A percentile compares a stretch with the other conserved stretches of the same genome.
Evolutionary conservation across 1,140 invertebrate species (phyloP).

Genomic region (Drosophila chauvacae): DNA sequence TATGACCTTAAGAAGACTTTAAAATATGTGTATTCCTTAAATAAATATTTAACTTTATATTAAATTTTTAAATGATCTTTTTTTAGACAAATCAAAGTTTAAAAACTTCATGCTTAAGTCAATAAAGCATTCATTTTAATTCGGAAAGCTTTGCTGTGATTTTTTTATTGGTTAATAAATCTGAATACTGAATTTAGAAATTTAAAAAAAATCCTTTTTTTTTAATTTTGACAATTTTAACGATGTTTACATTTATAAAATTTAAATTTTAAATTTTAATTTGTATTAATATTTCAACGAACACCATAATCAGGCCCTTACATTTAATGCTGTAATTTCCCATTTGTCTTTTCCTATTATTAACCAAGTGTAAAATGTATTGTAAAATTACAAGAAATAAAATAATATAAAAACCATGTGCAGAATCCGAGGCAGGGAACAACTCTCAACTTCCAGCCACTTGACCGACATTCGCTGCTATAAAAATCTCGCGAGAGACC

Average conservation of each 20-base stretch:
- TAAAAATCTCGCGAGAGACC: constrained; percentile 22
- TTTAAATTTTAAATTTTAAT: not conserved
- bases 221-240: no score
- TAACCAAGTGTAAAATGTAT: not conserved
- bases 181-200: no score
- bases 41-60: no score
- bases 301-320: not conserved
- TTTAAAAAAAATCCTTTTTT: no score
- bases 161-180: not conserved
- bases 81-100: no score
- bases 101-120: not conserved
- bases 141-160: not conserved
- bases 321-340: not conserved
- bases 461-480: constrained; percentile 57
- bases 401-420: not conserved
- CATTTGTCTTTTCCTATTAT: not conserved
- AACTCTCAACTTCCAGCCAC: constrained; percentile 3
- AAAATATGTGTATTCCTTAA: no score
- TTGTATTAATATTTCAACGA: not conserved
- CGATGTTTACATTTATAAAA: no score
- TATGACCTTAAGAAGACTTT: not conserved
- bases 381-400: not conserved
- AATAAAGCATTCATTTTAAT: not conserved
- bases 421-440: not conserved
- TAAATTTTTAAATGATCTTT: no score